Evolutionary conservation across 2,113 vertebrate species (phyloP).

Genomic region (Salminus brasiliensis): DNA sequence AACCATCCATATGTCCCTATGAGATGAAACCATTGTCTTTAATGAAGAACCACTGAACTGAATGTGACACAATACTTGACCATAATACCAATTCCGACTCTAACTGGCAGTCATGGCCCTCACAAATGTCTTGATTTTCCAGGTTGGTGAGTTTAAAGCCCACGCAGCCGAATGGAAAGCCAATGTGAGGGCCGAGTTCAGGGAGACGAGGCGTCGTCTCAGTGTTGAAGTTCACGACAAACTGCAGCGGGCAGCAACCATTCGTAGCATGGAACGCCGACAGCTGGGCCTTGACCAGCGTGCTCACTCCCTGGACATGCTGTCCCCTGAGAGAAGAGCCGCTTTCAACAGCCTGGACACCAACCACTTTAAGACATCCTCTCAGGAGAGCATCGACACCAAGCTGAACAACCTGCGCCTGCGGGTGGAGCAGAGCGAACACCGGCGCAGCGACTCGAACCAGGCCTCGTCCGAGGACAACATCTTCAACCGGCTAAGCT

Average conservation of each 20-base stretch:
- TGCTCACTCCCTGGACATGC: conserved; percentile 91
- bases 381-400: conserved; percentile 93
- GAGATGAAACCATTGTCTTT: too few relatives aligned
- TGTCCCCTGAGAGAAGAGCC: conserved; percentile 88
- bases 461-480: conserved; percentile 91
- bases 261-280: conserved; percentile 92
- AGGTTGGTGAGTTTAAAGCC: conserved; percentile 93
- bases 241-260: conserved; percentile 91
- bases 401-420: conserved; percentile 91
- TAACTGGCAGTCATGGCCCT: background rate
- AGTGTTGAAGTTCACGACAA: conserved; percentile 96
- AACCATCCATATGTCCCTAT: too few relatives aligned
- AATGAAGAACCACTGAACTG: too few relatives aligned
- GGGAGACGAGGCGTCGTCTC: conserved; percentile 89
- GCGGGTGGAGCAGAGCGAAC: conserved; percentile 78
- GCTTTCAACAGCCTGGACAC: conserved; percentile 87
- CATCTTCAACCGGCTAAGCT: conserved; percentile 91
- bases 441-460: conserved; percentile 67
- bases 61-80: too few relatives aligned
- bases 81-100: too few relatives aligned
- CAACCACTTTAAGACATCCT: conserved; percentile 86
- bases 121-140: conserved; percentile 3
- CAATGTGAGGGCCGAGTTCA: conserved; percentile 90
- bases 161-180: conserved; percentile 95
- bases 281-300: conserved; percentile 91